A percentile compares a stretch with the other conserved stretches of the same genome.
These are phyloP conservation scores for Ditula angustiorana DNA, from an alignment of 2,888 invertebrate species.

Conservation along the genomic window DNA sequence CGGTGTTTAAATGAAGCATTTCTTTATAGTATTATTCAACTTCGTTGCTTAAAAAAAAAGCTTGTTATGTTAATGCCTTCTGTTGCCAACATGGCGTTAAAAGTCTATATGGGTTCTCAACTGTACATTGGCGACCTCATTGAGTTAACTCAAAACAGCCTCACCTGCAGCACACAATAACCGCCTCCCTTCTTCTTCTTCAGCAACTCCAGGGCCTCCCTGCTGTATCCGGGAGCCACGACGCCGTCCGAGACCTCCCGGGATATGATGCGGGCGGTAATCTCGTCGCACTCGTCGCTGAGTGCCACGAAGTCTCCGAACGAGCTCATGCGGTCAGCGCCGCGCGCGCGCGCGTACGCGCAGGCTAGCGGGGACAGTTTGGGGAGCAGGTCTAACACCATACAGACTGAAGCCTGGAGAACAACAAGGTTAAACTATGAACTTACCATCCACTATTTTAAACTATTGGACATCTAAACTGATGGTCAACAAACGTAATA, in stretches of 20 bases:
- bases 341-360: conserved; percentile 98
- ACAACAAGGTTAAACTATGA: background rate
- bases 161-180: conserved; percentile 94
- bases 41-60: no score
- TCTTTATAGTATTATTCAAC: no score
- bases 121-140: no score
- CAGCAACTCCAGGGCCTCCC: conserved; percentile 93
- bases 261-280: conserved; percentile 96
- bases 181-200: conserved; percentile 97
- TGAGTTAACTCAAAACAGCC: no score
- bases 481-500: no score
- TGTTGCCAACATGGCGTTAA: no score
- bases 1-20: no score
- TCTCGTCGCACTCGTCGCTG: conserved; percentile 95
- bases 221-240: conserved; percentile 96
- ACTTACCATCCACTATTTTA: no score
- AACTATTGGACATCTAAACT: no score
- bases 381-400: conserved; percentile 94
- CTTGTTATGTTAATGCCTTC: no score
- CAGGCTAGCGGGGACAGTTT: conserved; percentile 92
- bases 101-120: no score
- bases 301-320: conserved; percentile 99
- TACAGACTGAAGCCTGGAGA: conserved; percentile 93
- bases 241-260: conserved; percentile 99
- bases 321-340: conserved; percentile 99